These are phyloP conservation scores for Xanthorhoe designata DNA, from an alignment of 2,888 invertebrate genomes.

Conservation along the genomic window DNA sequence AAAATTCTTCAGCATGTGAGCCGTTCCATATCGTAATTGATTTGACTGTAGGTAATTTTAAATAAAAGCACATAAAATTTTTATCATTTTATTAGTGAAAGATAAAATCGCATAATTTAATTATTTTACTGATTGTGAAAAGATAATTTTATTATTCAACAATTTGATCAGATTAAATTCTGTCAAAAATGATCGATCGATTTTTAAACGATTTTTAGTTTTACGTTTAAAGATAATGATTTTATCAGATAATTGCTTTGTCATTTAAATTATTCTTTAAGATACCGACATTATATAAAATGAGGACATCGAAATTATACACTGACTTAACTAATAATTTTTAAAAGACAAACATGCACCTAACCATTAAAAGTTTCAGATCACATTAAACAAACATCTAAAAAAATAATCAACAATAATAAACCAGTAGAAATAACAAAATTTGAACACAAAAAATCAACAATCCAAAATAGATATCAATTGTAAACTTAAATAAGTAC, in stretches of 20 bases:
- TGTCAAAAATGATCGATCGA: constrained; percentile 61
- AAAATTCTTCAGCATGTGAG: not conserved
- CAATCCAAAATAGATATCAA: too few species aligned
- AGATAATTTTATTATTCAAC: constrained; percentile 10
- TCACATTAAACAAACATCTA: too few species aligned
- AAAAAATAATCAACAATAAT: too few species aligned
- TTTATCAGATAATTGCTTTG: not conserved
- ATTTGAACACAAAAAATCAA: too few species aligned
- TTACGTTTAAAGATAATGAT: not conserved
- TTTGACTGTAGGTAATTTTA: not conserved
- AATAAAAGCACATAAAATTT: constrained; percentile 9
- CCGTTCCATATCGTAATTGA: not conserved
- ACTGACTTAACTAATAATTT: too few species aligned
- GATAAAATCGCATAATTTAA: constrained; percentile 14
- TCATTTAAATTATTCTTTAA: not conserved
- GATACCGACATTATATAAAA: not conserved
- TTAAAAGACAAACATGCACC: too few species aligned
- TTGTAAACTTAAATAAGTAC: too few species aligned
- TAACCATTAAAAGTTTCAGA: too few species aligned
- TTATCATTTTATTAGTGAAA: constrained; percentile 30
- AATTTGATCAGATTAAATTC: constrained; percentile 22
- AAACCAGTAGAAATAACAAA: too few species aligned
- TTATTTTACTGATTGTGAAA: constrained; percentile 25
- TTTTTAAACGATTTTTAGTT: constrained; percentile 62
- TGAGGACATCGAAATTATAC: not conserved